Evolutionary conservation across 2,888 invertebrate genomes (phyloP).

Genomic region (Coelinius sp.): DNA sequence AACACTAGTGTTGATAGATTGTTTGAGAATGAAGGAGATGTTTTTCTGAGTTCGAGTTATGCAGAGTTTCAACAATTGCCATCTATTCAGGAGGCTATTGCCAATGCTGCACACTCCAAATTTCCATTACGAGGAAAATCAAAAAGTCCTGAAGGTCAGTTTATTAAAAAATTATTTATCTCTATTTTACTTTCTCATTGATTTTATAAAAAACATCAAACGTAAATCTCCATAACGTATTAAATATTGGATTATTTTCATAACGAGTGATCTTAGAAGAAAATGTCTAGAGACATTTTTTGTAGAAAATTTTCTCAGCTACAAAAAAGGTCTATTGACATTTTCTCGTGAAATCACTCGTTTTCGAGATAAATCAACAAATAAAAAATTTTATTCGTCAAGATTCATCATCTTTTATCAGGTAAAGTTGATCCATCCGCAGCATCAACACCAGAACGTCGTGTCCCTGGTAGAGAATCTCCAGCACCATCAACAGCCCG

Average conservation of each 20-base stretch:
- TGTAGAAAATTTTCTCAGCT: too few relatives aligned
- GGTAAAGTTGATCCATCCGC: conserved; percentile 70
- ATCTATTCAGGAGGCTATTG: conserved; percentile 73
- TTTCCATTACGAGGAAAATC: conserved; percentile 69
- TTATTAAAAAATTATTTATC: too few relatives aligned
- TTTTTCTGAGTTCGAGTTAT: conserved; percentile 81
- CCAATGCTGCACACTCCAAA: conserved; percentile 61
- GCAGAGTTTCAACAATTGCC: conserved; percentile 77
- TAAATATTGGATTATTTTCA: conserved; percentile 15
- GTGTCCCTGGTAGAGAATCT: conserved; percentile 74
- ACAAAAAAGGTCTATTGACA: too few relatives aligned
- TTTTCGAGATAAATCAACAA: background rate
- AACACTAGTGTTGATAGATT: conserved; percentile 89
- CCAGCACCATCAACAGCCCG: conserved; percentile 79
- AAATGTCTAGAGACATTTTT: too few relatives aligned
- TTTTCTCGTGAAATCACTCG: too few relatives aligned
- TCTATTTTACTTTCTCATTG: too few relatives aligned
- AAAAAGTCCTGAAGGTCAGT: conserved; percentile 72
- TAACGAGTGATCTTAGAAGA: too few relatives aligned
- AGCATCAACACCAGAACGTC: conserved; percentile 80
- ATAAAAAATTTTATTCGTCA: too few relatives aligned
- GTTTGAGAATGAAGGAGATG: conserved; percentile 83
- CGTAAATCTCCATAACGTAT: too few relatives aligned
- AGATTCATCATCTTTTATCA: background rate
- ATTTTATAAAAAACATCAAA: too few relatives aligned